Conservation (phyloP, 2,888 invertebrate genomes). For the Nomada fabriciana region DNA sequence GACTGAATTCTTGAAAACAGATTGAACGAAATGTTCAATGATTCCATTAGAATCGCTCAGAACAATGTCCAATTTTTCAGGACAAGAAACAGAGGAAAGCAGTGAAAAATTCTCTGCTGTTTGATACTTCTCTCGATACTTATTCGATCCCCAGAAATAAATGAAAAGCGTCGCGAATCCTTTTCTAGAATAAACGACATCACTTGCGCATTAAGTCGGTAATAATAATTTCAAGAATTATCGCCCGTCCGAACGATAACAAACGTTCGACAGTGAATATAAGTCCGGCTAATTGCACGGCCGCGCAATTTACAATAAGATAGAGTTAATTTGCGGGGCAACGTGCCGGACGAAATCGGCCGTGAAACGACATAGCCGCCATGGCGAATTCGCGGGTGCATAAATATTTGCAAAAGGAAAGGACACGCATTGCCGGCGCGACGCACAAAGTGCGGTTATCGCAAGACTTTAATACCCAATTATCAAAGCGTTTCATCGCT, state of each 20-base stretch:
- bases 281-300: neutral
- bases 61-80: too few relatives aligned
- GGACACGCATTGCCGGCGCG: neutral
- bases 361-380: constrained; percentile 28
- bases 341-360: constrained; percentile 12
- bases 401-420: constrained; percentile 53
- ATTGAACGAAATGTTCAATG: too few relatives aligned
- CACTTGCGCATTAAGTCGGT: too few relatives aligned
- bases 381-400: constrained; percentile 29
- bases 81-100: neutral
- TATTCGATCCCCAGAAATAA: too few relatives aligned
- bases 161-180: too few relatives aligned
- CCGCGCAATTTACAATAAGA: constrained; percentile 27
- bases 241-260: too few relatives aligned
- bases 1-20: too few relatives aligned
- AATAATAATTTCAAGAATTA: neutral
- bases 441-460: constrained; percentile 45
- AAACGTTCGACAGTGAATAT: too few relatives aligned
- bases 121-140: too few relatives aligned
- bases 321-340: constrained; percentile 11
- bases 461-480: constrained; percentile 65
- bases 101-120: too few relatives aligned
- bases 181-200: too few relatives aligned
- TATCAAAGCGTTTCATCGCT: constrained; percentile 67
- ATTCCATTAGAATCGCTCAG: too few relatives aligned